Percentiles rank a stretch among this genome's conserved stretches.
phyloP scores from a whole-genome alignment of 37 sponge, comb jelly and placozoan genomes.

The Crambe crambe region DNA sequence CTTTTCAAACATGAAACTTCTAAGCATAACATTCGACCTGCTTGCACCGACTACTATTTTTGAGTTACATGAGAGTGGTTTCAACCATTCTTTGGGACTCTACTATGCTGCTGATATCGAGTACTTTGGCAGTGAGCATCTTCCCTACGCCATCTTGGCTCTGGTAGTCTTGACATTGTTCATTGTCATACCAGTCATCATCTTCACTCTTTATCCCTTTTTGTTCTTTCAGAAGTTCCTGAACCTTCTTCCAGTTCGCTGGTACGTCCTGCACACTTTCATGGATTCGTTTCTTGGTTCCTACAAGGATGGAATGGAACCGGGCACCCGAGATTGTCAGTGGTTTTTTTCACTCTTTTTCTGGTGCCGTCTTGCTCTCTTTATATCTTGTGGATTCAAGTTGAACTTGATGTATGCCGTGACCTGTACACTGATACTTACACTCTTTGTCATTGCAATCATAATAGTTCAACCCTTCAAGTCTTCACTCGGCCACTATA shows the following conservation, averaged over 20 bases:
- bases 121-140: conserved; percentile 31
- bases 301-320: conserved; percentile 47
- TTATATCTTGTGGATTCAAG: conserved; percentile 17
- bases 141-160: conserved; percentile 43
- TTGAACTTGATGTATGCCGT: too few species aligned
- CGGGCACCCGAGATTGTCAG: conserved; percentile 16
- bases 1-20: too few species aligned
- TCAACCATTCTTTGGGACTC: conserved; percentile 17
- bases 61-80: too few species aligned
- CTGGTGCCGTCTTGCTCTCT: conserved; percentile 16
- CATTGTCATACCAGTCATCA: conserved; percentile 30
- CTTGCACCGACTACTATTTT: too few species aligned
- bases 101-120: conserved; percentile 34
- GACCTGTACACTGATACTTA: too few species aligned
- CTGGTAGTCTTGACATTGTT: conserved; percentile 9
- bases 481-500: not conserved
- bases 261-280: too few species aligned
- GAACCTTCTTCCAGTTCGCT: not conserved
- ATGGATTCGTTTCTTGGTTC: too few species aligned
- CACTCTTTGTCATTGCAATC: too few species aligned
- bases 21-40: too few species aligned
- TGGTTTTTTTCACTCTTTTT: conserved; percentile 62
- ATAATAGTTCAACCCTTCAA: conserved; percentile 12
- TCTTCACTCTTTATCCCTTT: too few species aligned
- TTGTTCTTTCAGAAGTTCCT: too few species aligned